A percentile compares a stretch with the other conserved stretches of the same genome.
Evolutionary conservation across 1,140 invertebrate genomes (phyloP).

Genomic region (Heliconius hermathena): DNA sequence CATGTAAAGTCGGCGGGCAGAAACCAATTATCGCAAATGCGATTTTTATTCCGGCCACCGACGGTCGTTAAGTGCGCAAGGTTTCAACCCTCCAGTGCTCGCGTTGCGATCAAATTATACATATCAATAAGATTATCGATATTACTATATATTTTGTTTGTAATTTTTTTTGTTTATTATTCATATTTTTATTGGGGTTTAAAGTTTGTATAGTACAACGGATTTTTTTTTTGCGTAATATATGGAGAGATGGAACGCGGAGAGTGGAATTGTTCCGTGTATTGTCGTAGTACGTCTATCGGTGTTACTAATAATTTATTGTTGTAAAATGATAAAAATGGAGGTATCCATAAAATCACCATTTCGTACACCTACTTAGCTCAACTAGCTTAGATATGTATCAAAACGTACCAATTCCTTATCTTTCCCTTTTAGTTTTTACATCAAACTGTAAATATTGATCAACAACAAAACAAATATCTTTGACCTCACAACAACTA

Average conservation of each 20-base stretch:
- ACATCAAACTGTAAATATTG: background rate
- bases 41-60: constrained; percentile 64
- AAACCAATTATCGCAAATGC: constrained; percentile 71
- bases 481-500: background rate
- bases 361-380: too few species aligned
- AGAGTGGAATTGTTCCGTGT: too few species aligned
- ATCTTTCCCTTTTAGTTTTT: background rate
- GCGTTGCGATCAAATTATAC: background rate
- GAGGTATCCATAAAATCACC: too few species aligned
- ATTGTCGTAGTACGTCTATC: too few species aligned
- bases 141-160: background rate
- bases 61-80: constrained; percentile 51
- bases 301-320: too few species aligned
- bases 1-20: constrained; percentile 45
- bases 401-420: background rate
- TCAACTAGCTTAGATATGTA: background rate
- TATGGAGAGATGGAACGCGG: too few species aligned
- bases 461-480: background rate
- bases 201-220: too few species aligned
- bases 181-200: too few species aligned
- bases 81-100: constrained; percentile 19
- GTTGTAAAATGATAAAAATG: too few species aligned
- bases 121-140: background rate
- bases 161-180: too few species aligned
- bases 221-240: too few species aligned